These are phyloP conservation scores for Pantherophis alleghaniensis DNA, from an alignment of 2,797 vertebrate genomes.

Conservation along the genomic window DNA sequence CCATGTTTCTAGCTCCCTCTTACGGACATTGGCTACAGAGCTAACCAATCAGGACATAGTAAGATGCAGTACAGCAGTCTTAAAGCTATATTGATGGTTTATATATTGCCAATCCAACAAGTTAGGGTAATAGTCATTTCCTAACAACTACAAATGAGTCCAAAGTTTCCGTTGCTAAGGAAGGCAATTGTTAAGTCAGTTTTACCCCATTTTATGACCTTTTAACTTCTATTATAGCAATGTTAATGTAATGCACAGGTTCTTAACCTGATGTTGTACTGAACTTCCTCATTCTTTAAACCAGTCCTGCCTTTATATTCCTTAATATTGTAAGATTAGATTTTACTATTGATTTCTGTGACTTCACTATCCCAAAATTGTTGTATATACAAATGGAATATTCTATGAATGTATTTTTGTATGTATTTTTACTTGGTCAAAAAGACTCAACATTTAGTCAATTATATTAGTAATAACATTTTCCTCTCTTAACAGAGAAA, in stretches of 20 bases:
- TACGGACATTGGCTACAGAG: too few species aligned
- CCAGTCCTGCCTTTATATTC: neutral
- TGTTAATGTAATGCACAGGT: neutral
- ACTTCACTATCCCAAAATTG: neutral
- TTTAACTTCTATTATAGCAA: neutral
- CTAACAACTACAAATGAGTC: too few species aligned
- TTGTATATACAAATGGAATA: neutral
- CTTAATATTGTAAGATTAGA: neutral
- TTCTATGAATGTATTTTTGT: neutral
- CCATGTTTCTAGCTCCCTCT: too few species aligned
- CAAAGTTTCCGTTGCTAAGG: too few species aligned
- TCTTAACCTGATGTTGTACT: neutral
- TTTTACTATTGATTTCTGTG: neutral
- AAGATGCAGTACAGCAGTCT: too few species aligned
- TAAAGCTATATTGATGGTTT: too few species aligned
- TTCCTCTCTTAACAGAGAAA: neutral
- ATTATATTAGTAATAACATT: neutral
- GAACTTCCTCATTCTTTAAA: neutral
- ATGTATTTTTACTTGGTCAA: neutral
- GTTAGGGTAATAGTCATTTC: too few species aligned
- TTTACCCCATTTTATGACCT: too few species aligned
- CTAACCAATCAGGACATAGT: too few species aligned
- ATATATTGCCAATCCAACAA: too few species aligned
- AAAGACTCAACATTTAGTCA: neutral
- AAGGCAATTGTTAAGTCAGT: too few species aligned